A percentile compares a stretch with the other conserved stretches of the same genome.
phyloP scores from a whole-genome alignment of 2,888 invertebrate genomes.

The Parasteatoda lunata region DNA sequence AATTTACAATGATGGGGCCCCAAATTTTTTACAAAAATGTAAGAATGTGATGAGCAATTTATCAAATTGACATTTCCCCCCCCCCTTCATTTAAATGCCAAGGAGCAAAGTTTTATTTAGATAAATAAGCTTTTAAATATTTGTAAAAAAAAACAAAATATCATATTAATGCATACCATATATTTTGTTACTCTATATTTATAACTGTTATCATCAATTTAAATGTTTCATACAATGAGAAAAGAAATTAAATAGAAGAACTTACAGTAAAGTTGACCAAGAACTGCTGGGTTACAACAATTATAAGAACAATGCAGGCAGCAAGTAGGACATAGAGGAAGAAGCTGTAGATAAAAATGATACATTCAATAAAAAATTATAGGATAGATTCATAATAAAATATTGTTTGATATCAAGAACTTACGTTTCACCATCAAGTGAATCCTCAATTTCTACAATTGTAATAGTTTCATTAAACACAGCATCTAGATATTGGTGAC shows the following conservation, averaged over 20 bases:
- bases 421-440: conserved; percentile 94
- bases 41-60: background rate
- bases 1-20: background rate
- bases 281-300: conserved; percentile 89
- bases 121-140: no score
- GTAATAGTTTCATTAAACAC: conserved; percentile 98
- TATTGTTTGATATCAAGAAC: conserved; percentile 56
- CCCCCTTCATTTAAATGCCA: background rate
- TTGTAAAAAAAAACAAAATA: no score
- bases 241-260: conserved; percentile 51
- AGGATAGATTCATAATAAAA: background rate
- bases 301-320: conserved; percentile 87
- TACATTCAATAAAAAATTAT: background rate
- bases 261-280: conserved; percentile 84
- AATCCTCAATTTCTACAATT: conserved; percentile 96
- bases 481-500: conserved; percentile 84
- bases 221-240: background rate
- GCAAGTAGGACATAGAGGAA: conserved; percentile 97
- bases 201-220: background rate
- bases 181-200: background rate
- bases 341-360: conserved; percentile 77
- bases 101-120: background rate
- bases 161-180: no score
- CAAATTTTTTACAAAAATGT: background rate
- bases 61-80: background rate